Conservation (phyloP, 2,797 vertebrate genomes). For the Peromyscus attwateri region DNA sequence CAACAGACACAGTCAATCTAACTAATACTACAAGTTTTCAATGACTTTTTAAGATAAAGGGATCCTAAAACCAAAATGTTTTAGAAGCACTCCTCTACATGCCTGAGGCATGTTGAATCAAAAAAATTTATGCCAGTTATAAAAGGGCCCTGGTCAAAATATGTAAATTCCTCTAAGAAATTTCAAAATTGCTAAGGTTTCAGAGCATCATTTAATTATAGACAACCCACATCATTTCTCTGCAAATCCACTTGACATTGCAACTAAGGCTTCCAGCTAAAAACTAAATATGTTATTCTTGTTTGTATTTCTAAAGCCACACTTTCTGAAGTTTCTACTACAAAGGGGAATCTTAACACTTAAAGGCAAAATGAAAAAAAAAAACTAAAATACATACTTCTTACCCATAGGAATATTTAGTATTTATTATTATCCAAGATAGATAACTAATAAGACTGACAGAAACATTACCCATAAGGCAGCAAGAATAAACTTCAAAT, state of each 20-base stretch:
- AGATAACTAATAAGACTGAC: constrained; percentile 34
- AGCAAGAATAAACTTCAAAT: constrained; percentile 43
- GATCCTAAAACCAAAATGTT: background rate
- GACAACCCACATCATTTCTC: constrained; percentile 66
- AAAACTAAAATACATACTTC: constrained; percentile 35
- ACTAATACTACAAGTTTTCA: background rate
- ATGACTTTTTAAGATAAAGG: constrained; percentile 15
- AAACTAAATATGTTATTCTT: constrained; percentile 36
- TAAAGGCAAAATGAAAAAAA: constrained; percentile 19
- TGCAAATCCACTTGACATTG: constrained; percentile 57
- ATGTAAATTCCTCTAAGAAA: constrained; percentile 34
- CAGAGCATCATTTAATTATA: constrained; percentile 68
- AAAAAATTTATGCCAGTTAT: background rate
- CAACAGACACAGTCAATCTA: background rate
- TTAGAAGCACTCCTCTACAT: background rate
- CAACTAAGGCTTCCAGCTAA: constrained; percentile 57
- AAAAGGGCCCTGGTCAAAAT: background rate
- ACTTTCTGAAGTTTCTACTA: constrained; percentile 34
- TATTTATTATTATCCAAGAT: constrained; percentile 22
- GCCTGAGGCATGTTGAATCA: background rate
- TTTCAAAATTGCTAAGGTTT: constrained; percentile 48
- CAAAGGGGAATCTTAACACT: constrained; percentile 53
- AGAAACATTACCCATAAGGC: constrained; percentile 12
- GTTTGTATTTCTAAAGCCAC: constrained; percentile 13
- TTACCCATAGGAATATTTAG: constrained; percentile 33